Evolutionary conservation across 2,888 invertebrate genomes (phyloP), one percentile per base, ranked within the genome.

Genomic region (Cephus pygmeus): DNA sequence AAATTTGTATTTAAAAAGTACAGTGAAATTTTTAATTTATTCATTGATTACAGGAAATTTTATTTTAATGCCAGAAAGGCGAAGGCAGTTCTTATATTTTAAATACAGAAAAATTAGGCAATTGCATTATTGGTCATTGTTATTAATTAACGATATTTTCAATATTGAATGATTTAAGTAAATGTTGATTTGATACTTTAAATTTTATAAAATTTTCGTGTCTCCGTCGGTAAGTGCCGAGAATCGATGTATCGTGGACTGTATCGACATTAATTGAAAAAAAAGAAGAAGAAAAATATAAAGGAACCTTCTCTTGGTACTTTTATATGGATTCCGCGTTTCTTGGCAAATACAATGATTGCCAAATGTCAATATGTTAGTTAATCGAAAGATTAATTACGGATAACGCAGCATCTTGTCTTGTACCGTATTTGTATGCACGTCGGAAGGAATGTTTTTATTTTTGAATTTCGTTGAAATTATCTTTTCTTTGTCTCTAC

Each of bases 381-480:
- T 23, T 23, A 56, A 56, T 56, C 56, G 56, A 23, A 56, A 56
- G 9, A 56, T 56, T 15, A 56, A 23, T 56, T 56, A 56, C 56
- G 56, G 56, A 0, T 56, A 56, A 56, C 23, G 56, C 56, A 56
- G 69, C 79, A 79, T 73, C 34, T 69, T 77, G 73, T 71, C 69
- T 73, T 77, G 79, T 75, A 77, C 69, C 69, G 69, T 71, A 79
- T 74, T 74, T 77, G 40, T 76, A 78, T 78, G 79, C 78, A 79
- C 78, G 79, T 35, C 75, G 69, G 76, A 73, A 69, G 76, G 74
- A 76, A 76, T 73, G 73, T 69, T 76, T 79, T 79, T 76, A 80
- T 81, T 81, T 84, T 85, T 85, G 85, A 85, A 85, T 85, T 85
- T 85, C 85, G 85, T 85, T 85, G 31, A 31, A 71, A 71, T 71